phyloP scores from a whole-genome alignment of 1,140 invertebrate species.

The Drosophila prosaltans region DNA sequence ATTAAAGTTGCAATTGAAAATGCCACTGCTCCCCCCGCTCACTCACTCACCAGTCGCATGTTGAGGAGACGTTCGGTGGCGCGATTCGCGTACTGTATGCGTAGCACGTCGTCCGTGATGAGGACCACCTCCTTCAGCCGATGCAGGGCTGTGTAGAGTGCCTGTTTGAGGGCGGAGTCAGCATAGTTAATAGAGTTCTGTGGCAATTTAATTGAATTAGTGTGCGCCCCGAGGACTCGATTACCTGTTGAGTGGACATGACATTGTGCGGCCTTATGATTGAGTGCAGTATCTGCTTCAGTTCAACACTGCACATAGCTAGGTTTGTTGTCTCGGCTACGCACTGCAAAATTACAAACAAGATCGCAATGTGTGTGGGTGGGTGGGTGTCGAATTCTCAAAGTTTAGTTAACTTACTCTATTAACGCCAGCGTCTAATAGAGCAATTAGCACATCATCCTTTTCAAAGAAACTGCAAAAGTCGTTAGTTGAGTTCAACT shows the following conservation, averaged over 20 bases:
- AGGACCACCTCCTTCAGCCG: conserved; percentile 93
- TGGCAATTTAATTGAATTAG: conserved; percentile 86
- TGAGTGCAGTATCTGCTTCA: conserved; percentile 88
- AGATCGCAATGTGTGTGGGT: not conserved
- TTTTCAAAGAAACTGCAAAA: conserved; percentile 88
- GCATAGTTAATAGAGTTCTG: conserved; percentile 3
- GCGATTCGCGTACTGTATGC: conserved; percentile 87
- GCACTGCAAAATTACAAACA: conserved; percentile 84
- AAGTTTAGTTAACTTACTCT: conserved; percentile 85
- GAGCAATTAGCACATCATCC: conserved; percentile 87
- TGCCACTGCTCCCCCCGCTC: not conserved
- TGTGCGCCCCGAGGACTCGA: conserved; percentile 70
- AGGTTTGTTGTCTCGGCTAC: conserved; percentile 88
- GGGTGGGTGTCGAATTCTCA: not conserved
- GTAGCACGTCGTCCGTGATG: conserved; percentile 92
- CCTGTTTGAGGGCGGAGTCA: conserved; percentile 79
- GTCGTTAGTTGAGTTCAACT: conserved; percentile 47
- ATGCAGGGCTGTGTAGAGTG: conserved; percentile 93
- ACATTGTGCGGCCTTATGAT: conserved; percentile 86
- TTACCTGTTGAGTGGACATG: conserved; percentile 83
- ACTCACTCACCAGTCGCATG: conserved; percentile 79
- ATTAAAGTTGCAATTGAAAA: conserved; percentile 52
- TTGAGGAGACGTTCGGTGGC: conserved; percentile 81
- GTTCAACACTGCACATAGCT: conserved; percentile 89
- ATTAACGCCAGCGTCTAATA: conserved; percentile 89